A percentile compares a stretch with the other conserved stretches of the same genome.
Evolutionary conservation across 1,140 invertebrate species (phyloP).

Genomic region (Ridgeia piscesae): DNA sequence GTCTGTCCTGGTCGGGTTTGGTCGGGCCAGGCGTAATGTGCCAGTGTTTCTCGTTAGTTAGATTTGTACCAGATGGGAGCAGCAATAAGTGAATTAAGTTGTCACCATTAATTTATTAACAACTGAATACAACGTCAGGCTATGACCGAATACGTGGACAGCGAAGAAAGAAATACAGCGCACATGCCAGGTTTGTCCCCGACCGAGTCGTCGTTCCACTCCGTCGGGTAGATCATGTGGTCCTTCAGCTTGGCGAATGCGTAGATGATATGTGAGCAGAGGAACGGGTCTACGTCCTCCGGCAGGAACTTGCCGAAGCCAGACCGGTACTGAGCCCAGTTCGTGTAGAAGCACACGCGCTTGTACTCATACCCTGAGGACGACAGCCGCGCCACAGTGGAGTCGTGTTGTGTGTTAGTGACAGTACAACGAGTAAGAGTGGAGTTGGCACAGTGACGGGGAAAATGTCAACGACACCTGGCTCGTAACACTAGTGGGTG

Average conservation of each 20-base stretch:
- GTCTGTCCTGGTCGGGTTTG: too few species aligned
- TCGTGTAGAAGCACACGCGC: conserved; percentile 85
- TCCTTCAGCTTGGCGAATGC: conserved; percentile 78
- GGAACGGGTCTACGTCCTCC: conserved; percentile 90
- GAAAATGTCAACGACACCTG: neutral
- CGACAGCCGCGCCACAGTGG: neutral
- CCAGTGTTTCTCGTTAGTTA: too few species aligned
- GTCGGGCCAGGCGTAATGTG: too few species aligned
- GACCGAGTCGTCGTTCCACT: conserved; percentile 47
- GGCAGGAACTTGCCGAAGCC: conserved; percentile 91
- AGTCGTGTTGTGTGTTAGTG: neutral
- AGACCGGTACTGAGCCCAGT: conserved; percentile 94
- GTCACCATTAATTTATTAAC: neutral
- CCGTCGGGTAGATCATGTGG: conserved; percentile 41
- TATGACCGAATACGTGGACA: neutral
- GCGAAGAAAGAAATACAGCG: neutral
- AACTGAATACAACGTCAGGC: neutral
- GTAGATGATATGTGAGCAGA: conserved; percentile 95
- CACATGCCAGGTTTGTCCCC: neutral
- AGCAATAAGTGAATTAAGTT: neutral
- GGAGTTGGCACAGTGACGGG: neutral
- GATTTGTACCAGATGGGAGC: neutral
- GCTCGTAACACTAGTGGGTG: neutral
- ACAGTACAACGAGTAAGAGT: neutral
- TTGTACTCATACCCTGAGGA: conserved; percentile 9